phyloP scores from a whole-genome alignment of 2,113 vertebrate species.

The Scalopus aquaticus region DNA sequence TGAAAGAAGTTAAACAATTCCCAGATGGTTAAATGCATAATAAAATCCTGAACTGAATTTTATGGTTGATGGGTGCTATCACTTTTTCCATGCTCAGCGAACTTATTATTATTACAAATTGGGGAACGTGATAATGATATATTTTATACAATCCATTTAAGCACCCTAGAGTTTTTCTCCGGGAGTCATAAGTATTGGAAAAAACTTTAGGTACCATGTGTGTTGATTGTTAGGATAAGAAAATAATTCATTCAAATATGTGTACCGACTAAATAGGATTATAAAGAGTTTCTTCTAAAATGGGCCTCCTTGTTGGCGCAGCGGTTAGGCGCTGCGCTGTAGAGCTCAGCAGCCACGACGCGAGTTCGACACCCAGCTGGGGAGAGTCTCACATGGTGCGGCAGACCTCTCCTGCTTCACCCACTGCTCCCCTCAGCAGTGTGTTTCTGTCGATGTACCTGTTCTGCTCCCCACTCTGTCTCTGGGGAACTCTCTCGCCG shows the following conservation, averaged over 20 bases:
- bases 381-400: too few species aligned
- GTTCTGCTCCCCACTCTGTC: too few species aligned
- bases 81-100: background rate
- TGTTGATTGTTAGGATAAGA: background rate
- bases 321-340: too few species aligned
- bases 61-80: background rate
- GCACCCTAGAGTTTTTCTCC: background rate
- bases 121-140: background rate
- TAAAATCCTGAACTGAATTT: slow-evolving; percentile 43
- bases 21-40: background rate
- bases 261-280: background rate
- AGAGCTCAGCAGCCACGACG: too few species aligned
- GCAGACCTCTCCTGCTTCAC: too few species aligned
- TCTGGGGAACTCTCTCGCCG: too few species aligned
- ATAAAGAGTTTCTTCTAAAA: background rate
- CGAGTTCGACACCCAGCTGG: too few species aligned
- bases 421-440: too few species aligned
- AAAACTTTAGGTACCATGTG: background rate
- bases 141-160: slow-evolving; percentile 33
- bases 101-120: background rate
- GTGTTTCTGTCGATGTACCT: too few species aligned
- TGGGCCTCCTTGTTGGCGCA: too few species aligned
- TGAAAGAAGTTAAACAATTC: slow-evolving; percentile 16
- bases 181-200: background rate
- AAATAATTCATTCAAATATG: background rate